phyloP scores from a whole-genome alignment of 2,797 vertebrate species.

The Tinamus major region DNA sequence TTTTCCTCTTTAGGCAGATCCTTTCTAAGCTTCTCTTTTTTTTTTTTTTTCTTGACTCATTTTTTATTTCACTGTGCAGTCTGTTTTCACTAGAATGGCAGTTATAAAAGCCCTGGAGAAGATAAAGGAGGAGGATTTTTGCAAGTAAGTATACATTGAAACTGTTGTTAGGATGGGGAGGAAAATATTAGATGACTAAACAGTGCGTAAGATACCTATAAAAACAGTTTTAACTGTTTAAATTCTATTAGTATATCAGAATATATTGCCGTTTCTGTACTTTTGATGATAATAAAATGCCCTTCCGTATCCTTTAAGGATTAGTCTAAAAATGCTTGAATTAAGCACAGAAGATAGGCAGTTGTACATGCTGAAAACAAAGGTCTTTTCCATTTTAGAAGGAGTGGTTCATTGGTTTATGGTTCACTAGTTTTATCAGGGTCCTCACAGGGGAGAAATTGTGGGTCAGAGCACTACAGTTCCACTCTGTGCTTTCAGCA shows the following conservation, averaged over 20 bases:
- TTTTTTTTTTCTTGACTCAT: slow-evolving; percentile 43
- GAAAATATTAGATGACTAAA: not conserved
- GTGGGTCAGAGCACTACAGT: not conserved
- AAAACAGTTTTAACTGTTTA: slow-evolving; percentile 19
- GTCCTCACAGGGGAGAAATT: not conserved
- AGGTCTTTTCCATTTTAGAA: not conserved
- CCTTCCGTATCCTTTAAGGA: slow-evolving; percentile 2
- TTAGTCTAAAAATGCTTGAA: not conserved
- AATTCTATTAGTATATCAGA: slow-evolving; percentile 27
- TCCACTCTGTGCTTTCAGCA: not conserved
- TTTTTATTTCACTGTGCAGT: slow-evolving; percentile 82
- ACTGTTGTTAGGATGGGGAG: slow-evolving; percentile 31
- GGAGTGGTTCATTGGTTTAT: not conserved
- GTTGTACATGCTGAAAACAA: not conserved
- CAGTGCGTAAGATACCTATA: not conserved
- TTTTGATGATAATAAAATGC: slow-evolving; percentile 18
- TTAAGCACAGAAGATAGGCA: not conserved
- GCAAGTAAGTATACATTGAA: slow-evolving; percentile 81
- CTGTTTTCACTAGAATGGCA: slow-evolving; percentile 96
- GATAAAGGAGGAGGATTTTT: slow-evolving; percentile 89
- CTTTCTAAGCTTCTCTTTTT: slow-evolving; percentile 25
- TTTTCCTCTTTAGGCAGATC: slow-evolving; percentile 45
- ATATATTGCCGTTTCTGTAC: not conserved
- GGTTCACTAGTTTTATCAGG: not conserved
- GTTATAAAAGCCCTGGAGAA: slow-evolving; percentile 96